These are phyloP conservation scores for Drosophila subquinaria DNA, from an alignment of 2,888 invertebrate species.

Conservation along the genomic window DNA sequence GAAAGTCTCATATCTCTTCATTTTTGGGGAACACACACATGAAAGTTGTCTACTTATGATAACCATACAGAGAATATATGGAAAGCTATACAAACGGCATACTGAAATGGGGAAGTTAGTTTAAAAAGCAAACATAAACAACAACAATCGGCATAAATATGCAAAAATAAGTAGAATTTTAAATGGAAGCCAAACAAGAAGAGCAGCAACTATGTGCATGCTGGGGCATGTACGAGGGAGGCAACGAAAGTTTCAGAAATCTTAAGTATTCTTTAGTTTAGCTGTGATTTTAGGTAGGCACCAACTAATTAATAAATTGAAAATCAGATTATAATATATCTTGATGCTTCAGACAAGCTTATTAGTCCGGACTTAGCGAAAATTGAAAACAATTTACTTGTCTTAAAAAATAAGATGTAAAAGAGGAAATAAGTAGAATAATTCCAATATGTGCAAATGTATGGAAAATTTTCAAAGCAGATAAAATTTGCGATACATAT, in stretches of 20 bases:
- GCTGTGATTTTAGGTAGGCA: background rate
- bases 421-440: no score
- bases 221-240: slow-evolving; percentile 1
- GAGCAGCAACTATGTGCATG: slow-evolving; percentile 19
- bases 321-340: background rate
- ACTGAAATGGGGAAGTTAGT: slow-evolving; percentile 38
- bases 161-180: slow-evolving; percentile 73
- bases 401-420: background rate
- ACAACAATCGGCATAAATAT: slow-evolving; percentile 67
- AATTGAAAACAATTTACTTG: background rate
- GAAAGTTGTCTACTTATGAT: slow-evolving; percentile 68
- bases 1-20: slow-evolving; percentile 10
- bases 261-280: background rate
- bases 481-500: no score
- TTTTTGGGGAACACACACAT: slow-evolving; percentile 21
- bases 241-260: background rate
- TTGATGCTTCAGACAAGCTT: background rate
- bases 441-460: no score
- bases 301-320: background rate
- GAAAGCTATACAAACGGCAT: slow-evolving; percentile 33
- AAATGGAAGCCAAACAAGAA: slow-evolving; percentile 73
- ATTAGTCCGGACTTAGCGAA: background rate
- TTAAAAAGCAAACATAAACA: slow-evolving; percentile 55
- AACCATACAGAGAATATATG: slow-evolving; percentile 52
- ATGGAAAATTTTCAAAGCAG: no score